Evolutionary conservation across 1,140 invertebrate genomes (phyloP), one percentile per base, ranked within the genome.

Genomic region (Papilio dardanus): DNA sequence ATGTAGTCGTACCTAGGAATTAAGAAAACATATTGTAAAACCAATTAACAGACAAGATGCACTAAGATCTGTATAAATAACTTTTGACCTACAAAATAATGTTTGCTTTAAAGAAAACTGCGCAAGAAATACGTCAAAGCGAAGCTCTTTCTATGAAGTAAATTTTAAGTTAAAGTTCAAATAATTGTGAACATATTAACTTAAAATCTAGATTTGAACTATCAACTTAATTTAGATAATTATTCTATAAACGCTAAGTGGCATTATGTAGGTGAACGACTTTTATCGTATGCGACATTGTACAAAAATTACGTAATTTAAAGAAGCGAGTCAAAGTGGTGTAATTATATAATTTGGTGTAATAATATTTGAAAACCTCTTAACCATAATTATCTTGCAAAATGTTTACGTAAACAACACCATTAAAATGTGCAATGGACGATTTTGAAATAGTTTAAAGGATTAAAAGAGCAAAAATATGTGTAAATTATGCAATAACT

Each of bases 321-420:
- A 76, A 46, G 71, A 68, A 77, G 76, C 75, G 50, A 74, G 46
- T 62, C 42, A 14, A 66, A 40, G 68, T 30, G 71, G 75, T 74
- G 50, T 76, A 78, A 83, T 81, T 83, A 80, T 71, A 79, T 83
- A 77, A 81, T 81, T 80, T 77, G 46, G 73, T 74, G 66, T 75
- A 76, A 79, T 76, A 66, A 79, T 74, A 31, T 71, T 71, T 50
- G 16, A 71, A 71, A 62, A 71, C 30, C 16, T 42, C 69, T 46
- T 71, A 31, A 69, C 31, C 28, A 71, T 71, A 71, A 71, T 71
- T 71, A 50, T 50, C 24, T 46, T 71, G 67, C 21, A 28, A 69
- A 69, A 71, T 71, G 16, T 46, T 71, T 71, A 31, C 42, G 42
- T 50, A 71, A 71, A 50, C 19, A 69, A 42, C 21, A 71, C 40